A percentile compares a stretch with the other conserved stretches of the same genome.
Conservation (phyloP, 2,888 invertebrate genomes). For the Adelognathus sp. region DNA sequence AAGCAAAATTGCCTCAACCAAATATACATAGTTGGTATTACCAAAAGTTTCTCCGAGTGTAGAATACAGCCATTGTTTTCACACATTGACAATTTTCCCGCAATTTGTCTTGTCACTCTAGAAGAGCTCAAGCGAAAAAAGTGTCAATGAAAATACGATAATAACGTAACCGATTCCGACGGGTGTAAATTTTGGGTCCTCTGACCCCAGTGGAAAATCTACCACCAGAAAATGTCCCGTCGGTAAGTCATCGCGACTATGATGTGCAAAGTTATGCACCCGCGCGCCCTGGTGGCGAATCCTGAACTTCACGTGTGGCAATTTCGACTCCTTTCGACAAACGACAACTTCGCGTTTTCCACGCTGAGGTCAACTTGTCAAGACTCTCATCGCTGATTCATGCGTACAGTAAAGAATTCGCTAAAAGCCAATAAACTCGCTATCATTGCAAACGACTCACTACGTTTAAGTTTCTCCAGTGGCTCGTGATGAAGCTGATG, state of each 20-base stretch:
- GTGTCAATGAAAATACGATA: neutral
- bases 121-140: no score
- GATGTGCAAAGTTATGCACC: neutral
- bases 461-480: conserved; percentile 90
- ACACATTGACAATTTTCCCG: no score
- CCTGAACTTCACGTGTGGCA: neutral
- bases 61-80: neutral
- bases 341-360: neutral
- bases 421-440: neutral
- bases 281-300: neutral
- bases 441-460: conserved; percentile 82
- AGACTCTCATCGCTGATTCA: no score
- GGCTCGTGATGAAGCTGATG: conserved; percentile 88
- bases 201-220: neutral
- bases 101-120: no score
- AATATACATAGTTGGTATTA: no score
- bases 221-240: neutral
- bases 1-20: conserved; percentile 6
- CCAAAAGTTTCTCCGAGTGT: no score
- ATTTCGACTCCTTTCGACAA: neutral
- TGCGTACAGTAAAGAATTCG: neutral
- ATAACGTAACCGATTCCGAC: no score
- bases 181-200: no score
- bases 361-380: neutral
- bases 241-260: neutral